Base-by-base conservation (phyloP, 2,113 vertebrate species). In the Uria aalge region DNA sequence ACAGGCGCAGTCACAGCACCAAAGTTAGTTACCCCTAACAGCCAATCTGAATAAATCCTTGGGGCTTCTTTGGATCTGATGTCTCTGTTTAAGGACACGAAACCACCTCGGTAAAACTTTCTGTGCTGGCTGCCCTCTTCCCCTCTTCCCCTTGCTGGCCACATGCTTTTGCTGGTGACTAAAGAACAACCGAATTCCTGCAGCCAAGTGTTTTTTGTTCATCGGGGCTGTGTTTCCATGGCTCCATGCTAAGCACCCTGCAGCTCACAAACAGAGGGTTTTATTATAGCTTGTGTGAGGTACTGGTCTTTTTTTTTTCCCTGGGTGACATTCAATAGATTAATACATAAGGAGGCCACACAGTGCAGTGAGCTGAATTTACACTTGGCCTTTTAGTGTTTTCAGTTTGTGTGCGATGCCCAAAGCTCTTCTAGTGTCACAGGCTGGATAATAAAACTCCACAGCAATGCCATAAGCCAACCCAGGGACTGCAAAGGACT, bases 361-460 rank as follows among this genome's bases (percentile, higher is more conserved):
- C 55, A 90, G 53, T 21, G 50, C 74, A 92, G 36, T 22, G 24
- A 92, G 87, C 48, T 85, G 92, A 91, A 95, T 92, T 94, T 95
- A 87, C 62, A 55, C 89, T 88, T 73, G 80, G 91, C 68, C 62
- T 94, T 96, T 93, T 40, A 95, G 53, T 79, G 53, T 85, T 95
- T 90, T 79, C 84, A 79, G 66, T 95, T 91, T 72, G 60, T 73
- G 52, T 73, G 80, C 2, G 17, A 91, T 71, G 86, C 86, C 87
- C 77, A 94, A 71, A 95, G 73, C 89, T 85, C 80, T 95, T 90
- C 84, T 34, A 67, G 45, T 79, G 74, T 73, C 59, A 94, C 74
- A 69, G 4, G 6, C 77, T 73, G 74, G 73, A 78, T 77, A 89
- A 89, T 73, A 95, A 94, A 94, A 90, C 77, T 85, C 85, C 77